Evolutionary conservation across 2,797 vertebrate genomes (phyloP).

Genomic region (Ctenopoma kingsleyae): DNA sequence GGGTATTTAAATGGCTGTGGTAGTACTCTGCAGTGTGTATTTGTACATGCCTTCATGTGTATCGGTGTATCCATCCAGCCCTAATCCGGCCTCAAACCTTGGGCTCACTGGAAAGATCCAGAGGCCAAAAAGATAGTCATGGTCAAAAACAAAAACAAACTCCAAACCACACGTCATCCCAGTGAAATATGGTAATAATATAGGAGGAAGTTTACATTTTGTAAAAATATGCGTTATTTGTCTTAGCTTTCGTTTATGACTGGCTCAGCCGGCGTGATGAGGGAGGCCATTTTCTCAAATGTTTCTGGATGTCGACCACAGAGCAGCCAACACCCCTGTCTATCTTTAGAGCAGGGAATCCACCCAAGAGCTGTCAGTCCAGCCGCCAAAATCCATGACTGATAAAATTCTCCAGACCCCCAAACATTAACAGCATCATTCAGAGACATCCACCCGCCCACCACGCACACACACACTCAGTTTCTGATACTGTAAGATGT

Average conservation of each 20-base stretch:
- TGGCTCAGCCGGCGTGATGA: slow-evolving; percentile 58
- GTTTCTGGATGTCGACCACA: slow-evolving; percentile 81
- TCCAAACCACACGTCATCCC: slow-evolving; percentile 70
- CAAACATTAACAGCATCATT: slow-evolving; percentile 69
- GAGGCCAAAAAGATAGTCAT: slow-evolving; percentile 58
- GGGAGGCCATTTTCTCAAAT: slow-evolving; percentile 74
- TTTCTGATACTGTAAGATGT: slow-evolving; percentile 32
- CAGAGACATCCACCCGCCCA: slow-evolving; percentile 43
- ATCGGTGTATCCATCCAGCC: slow-evolving; percentile 52
- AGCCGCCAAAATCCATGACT: slow-evolving; percentile 62
- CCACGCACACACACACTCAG: slow-evolving; percentile 6
- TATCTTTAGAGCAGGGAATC: slow-evolving; percentile 87
- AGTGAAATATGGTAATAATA: slow-evolving; percentile 83
- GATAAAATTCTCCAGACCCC: slow-evolving; percentile 76
- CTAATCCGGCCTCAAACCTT: slow-evolving; percentile 60
- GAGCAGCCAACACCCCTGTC: slow-evolving; percentile 83
- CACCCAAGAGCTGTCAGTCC: slow-evolving; percentile 82
- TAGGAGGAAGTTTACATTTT: slow-evolving; percentile 82
- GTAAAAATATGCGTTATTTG: slow-evolving; percentile 85
- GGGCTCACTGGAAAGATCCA: slow-evolving; percentile 58
- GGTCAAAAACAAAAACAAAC: slow-evolving; percentile 76
- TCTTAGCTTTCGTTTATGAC: slow-evolving; percentile 75
- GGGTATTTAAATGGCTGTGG: slow-evolving; percentile 51
- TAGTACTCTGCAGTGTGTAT: slow-evolving; percentile 44
- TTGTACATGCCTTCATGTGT: slow-evolving; percentile 46